Evolutionary conservation across 1,140 invertebrate species (phyloP), one percentile per base, ranked within the genome.

Genomic region (Cataglyphis hispanica): DNA sequence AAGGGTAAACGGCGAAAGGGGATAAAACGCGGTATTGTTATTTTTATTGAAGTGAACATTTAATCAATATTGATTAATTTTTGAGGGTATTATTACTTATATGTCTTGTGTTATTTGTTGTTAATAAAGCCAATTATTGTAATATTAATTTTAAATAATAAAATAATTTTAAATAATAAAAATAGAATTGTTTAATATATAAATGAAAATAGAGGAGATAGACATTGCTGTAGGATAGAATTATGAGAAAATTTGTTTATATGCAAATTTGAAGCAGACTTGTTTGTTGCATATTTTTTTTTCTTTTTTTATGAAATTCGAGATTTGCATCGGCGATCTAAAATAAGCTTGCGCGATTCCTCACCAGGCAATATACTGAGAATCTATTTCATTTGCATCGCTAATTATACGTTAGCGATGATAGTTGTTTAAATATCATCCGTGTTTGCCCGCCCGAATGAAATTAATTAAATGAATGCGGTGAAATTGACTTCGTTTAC

Each of bases 401-500:
- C 34, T 81, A 81, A 81, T 72, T 37, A 31, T 25, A 34, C 27
- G 78, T n/a, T 53, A 74, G 67, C 25, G 67, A 43, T 46, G 50
- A 40, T 70, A 40, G 34, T 60, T 53, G 31, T 31, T 69, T 70
- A 81, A 78, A 81, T 22, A 46, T 34, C 19, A 19, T 50, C 2
- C 84, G 7, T 46, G 46, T 61, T 58, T 77, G 40, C 27, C 11
- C 40, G 64, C 8, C 25, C 13, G 27, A 69, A 80, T 80, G 34
- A 58, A 11, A 83, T 83, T 74, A 83, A 72, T 83, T 83, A 83
- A 83, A 83, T n/a, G 37, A 61, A 83, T 83, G 78, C 56, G 66
- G 8, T 74, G 72, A 31, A 74, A 83, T 61, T 72, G 67, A 83
- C n/a, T 83, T 83, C 58, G 66, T 81, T 72, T 43, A 53, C 67